phyloP scores from a whole-genome alignment of 2,888 invertebrate species.

The Pristionchus fissidentatus region DNA sequence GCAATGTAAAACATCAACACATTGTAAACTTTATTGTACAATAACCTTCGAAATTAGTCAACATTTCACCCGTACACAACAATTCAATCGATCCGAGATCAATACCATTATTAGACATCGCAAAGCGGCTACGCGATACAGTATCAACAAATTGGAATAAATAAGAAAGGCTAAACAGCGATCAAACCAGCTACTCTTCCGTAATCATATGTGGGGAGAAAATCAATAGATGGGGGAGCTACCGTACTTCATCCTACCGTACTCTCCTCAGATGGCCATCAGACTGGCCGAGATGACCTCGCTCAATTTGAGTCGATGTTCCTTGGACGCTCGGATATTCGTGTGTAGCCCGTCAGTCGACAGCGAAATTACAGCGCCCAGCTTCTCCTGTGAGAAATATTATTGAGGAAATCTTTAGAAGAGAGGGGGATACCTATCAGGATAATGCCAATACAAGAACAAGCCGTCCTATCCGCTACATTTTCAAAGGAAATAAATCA shows the following conservation, averaged over 20 bases:
- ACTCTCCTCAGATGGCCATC: background rate
- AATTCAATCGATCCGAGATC: slow-evolving; percentile 7
- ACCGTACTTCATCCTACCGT: background rate
- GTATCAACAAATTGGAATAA: background rate
- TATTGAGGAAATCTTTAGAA: background rate
- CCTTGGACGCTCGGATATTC: slow-evolving; percentile 43
- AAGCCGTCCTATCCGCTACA: background rate
- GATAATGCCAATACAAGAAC: background rate
- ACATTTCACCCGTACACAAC: background rate
- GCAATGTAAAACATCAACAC: background rate
- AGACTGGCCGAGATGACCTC: slow-evolving; percentile 32
- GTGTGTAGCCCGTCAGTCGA: slow-evolving; percentile 44
- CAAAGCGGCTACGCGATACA: background rate
- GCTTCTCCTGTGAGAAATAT: slow-evolving; percentile 2
- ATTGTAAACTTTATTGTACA: background rate
- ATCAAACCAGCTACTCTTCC: slow-evolving; percentile 1
- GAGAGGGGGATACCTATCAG: background rate
- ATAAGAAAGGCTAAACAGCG: background rate
- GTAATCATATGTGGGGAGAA: no score
- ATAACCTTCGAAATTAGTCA: background rate
- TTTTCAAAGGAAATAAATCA: background rate
- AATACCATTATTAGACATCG: background rate
- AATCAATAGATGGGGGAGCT: background rate
- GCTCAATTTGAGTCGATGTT: slow-evolving; percentile 25
- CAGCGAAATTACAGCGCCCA: slow-evolving; percentile 31